Evolutionary conservation across 2,113 vertebrate species (phyloP).

Genomic region (Glaucidium brasilianum): DNA sequence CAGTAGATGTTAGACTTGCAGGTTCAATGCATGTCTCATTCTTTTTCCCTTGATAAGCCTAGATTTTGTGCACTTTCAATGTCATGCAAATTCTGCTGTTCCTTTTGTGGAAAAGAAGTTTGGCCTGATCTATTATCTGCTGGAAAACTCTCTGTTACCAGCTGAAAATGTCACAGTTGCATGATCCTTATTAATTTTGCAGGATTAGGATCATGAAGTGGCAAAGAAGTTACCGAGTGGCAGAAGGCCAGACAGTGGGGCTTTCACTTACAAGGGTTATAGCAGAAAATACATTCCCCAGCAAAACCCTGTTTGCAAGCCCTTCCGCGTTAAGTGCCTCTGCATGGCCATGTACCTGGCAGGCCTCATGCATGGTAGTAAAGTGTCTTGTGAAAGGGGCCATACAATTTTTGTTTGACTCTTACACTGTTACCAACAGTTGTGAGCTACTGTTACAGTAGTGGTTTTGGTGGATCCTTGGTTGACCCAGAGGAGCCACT

Average conservation of each 20-base stretch:
- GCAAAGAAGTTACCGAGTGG: neutral
- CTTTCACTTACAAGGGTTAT: neutral
- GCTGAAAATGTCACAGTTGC: neutral
- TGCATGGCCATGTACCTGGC: neutral
- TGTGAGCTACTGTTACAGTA: neutral
- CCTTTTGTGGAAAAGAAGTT: neutral
- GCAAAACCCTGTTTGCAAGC: neutral
- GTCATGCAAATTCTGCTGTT: neutral
- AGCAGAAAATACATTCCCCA: neutral
- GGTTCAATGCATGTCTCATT: accelerated
- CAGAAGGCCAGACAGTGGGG: neutral
- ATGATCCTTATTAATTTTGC: neutral
- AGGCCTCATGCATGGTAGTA: neutral
- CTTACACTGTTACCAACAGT: neutral
- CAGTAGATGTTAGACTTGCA: neutral
- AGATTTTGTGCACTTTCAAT: neutral
- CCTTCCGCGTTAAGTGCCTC: neutral
- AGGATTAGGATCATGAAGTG: neutral
- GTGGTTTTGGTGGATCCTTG: neutral
- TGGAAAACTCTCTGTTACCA: neutral
- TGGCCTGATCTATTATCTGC: neutral
- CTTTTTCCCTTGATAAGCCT: neutral
- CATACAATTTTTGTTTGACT: neutral
- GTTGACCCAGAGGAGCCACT: neutral
- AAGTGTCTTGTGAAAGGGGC: neutral